phyloP scores from a whole-genome alignment of 2,888 invertebrate species.

The Drosophila infuscata region DNA sequence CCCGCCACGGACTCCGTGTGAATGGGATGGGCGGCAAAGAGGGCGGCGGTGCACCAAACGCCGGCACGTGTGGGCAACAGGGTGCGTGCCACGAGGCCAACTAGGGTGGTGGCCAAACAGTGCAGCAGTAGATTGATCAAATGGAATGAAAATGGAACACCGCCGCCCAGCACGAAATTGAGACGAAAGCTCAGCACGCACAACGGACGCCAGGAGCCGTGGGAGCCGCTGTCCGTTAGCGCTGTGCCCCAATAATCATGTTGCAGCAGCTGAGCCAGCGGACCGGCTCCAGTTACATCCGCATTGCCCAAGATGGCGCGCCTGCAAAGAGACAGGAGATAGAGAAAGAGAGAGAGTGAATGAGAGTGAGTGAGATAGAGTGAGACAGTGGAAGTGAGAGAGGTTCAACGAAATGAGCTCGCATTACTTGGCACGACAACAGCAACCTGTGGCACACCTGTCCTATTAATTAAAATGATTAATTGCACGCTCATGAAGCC shows the following conservation, averaged over 20 bases:
- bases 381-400: constrained; percentile 46
- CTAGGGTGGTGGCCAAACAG: constrained; percentile 92
- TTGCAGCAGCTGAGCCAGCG: constrained; percentile 88
- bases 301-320: constrained; percentile 97
- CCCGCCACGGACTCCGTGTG: constrained; percentile 99
- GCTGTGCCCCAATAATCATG: constrained; percentile 99
- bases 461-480: constrained; percentile 81
- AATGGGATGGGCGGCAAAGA: constrained; percentile 97
- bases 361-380: constrained; percentile 64
- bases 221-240: constrained; percentile 95
- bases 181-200: constrained; percentile 95
- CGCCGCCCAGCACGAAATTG: constrained; percentile 90
- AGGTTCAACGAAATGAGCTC: constrained; percentile 39
- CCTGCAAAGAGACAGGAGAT: constrained; percentile 85
- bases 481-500: constrained; percentile 47
- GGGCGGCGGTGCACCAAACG: constrained; percentile 91
- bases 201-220: constrained; percentile 98
- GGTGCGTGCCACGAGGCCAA: constrained; percentile 91
- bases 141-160: constrained; percentile 91
- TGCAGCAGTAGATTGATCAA: constrained; percentile 94
- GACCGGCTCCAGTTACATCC: constrained; percentile 92
- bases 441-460: constrained; percentile 78
- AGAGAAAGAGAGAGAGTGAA: constrained; percentile 65
- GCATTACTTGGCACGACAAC: constrained; percentile 53
- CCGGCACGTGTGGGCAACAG: constrained; percentile 88